A percentile compares a stretch with the other conserved stretches of the same genome.
These are phyloP conservation scores for Lysandra bellargus DNA, from an alignment of 2,888 invertebrate species.

Conservation along the genomic window DNA sequence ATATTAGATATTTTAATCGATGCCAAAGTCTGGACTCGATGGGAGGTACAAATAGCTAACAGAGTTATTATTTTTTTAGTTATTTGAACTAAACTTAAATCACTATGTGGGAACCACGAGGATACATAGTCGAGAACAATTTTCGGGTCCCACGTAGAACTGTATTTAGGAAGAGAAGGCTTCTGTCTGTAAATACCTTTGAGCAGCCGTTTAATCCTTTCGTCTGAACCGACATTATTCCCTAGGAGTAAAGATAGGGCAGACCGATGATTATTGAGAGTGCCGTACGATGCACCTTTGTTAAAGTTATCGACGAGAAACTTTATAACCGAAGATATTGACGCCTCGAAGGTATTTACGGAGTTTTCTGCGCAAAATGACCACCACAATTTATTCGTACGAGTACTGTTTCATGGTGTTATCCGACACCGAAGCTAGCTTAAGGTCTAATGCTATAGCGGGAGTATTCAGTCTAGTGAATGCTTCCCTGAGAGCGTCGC, in stretches of 20 bases:
- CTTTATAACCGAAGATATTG: no score
- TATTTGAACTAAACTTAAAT: constrained; percentile 32
- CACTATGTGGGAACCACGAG: constrained; percentile 26
- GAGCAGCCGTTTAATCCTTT: neutral
- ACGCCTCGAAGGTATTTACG: no score
- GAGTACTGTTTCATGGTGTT: no score
- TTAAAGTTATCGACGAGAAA: no score
- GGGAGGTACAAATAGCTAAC: constrained; percentile 8
- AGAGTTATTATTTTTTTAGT: constrained; percentile 31
- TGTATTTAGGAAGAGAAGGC: constrained; percentile 7
- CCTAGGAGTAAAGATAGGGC: constrained; percentile 32
- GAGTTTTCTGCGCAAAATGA: no score
- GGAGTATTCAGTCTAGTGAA: no score
- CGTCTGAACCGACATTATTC: constrained; percentile 1
- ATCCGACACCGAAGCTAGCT: no score
- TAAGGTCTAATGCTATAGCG: no score
- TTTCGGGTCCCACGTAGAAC: neutral
- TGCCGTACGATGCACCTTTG: no score
- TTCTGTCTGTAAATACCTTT: constrained; percentile 12
- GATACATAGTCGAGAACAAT: neutral
- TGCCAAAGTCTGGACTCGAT: constrained; percentile 7
- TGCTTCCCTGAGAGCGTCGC: no score
- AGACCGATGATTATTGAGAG: no score
- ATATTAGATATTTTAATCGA: neutral
- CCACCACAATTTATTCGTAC: no score